These are phyloP conservation scores for Toxotes lorentzi DNA, from an alignment of 2,797 vertebrate species.

Conservation along the genomic window DNA sequence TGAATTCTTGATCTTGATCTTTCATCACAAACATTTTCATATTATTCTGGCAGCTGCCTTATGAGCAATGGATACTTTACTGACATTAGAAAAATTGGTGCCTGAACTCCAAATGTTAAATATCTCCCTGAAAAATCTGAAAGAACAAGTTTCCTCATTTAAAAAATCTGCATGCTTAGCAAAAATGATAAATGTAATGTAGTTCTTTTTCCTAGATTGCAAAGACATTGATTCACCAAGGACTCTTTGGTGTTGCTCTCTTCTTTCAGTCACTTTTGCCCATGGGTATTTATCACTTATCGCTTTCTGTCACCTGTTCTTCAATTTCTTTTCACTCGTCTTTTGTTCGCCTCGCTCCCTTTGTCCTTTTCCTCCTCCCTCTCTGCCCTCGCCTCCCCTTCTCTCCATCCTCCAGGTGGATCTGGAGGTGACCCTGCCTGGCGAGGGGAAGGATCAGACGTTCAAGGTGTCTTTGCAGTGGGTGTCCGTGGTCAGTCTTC, in stretches of 20 bases:
- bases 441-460: constrained; percentile 98
- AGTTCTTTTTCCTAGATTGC: background rate
- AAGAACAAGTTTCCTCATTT: background rate
- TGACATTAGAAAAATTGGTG: background rate
- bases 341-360: no score
- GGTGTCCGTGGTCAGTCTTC: constrained; percentile 98
- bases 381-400: background rate
- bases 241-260: background rate
- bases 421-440: constrained; percentile 98
- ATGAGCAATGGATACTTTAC: background rate
- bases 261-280: background rate
- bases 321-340: background rate
- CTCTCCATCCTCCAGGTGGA: constrained; percentile 89
- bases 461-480: constrained; percentile 99
- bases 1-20: background rate
- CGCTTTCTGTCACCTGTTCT: background rate
- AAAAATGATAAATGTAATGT: background rate
- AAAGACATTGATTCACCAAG: background rate
- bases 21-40: background rate
- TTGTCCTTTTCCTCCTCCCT: background rate
- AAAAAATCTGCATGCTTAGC: background rate
- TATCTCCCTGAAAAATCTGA: background rate
- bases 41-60: background rate
- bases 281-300: constrained; percentile 10
- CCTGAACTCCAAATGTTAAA: background rate